Evolutionary conservation across 2,797 vertebrate species (phyloP), one percentile per base, ranked within the genome.

Genomic region (Pantherophis vulpinus): DNA sequence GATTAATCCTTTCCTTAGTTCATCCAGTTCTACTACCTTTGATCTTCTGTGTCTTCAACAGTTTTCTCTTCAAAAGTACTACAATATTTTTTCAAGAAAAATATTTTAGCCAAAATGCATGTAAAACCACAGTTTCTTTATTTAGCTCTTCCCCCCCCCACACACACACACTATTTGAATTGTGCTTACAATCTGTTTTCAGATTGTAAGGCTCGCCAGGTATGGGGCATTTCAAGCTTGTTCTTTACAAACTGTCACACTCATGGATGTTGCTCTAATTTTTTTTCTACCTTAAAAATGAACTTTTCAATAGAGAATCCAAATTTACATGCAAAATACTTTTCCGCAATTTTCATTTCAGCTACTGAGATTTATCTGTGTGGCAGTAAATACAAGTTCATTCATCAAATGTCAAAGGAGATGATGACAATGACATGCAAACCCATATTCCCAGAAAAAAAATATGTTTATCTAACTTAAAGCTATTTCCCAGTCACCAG

Each of bases 401-500:
- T 11, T 3, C 18, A 2, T 91, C 59, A 79, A 86, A 70, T 4
- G 4, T 2, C 5, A 74, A 55, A 91, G 2, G 90, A 89, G 9
- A 60, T 16, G 16, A 58, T 12, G 25, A 74, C 13, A 29, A 37
- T 93, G 83, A 70, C 55, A 92, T 47, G 10, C 47, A 51, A 93
- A 37, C 3, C 29, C 3, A 66, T 51, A 23, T 0, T 20, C 92
- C 14, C 1, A 20, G 29, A 0, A 2, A 4, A 4, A 56, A 70
- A 47, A 47, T 47, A 47, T 93, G 13, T 88, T 96, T 91, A 32
- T 4, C n/a, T 91, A 74, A 3, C 42, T 70, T 92, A 61, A 61
- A 83, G n/a, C 27, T 37, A 6, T 86, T 59, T 16, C 12, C 63
- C n/a, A 25, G 16, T 37, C 47, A 56, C 12, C 47, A 74, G 63